Percentiles rank a stretch among this genome's conserved stretches.
Evolutionary conservation across 2,888 invertebrate genomes (phyloP).

Genomic region (Trypoxylon attenuatum): DNA sequence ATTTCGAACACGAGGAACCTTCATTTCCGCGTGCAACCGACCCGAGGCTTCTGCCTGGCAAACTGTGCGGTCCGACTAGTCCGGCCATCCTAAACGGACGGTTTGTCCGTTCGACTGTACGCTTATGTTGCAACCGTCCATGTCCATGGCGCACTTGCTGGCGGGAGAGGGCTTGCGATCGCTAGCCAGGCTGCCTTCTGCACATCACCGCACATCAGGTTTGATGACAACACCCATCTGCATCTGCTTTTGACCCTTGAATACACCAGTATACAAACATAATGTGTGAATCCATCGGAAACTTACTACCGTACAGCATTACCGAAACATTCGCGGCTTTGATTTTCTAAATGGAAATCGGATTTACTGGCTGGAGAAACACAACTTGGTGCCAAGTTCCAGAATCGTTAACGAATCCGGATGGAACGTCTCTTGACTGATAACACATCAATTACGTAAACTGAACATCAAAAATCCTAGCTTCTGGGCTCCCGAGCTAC

Average conservation of each 20-base stretch:
- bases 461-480: conserved; percentile 18
- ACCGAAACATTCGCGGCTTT: too few species aligned
- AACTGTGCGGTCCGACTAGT: conserved; percentile 49
- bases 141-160: too few species aligned
- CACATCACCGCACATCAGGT: conserved; percentile 44
- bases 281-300: too few species aligned
- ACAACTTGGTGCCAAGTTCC: too few species aligned
- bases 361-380: too few species aligned
- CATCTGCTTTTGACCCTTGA: conserved; percentile 44
- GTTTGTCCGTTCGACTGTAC: conserved; percentile 52
- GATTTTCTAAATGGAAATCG: too few species aligned
- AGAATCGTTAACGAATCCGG: too few species aligned
- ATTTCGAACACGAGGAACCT: conserved; percentile 42
- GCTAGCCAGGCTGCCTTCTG: conserved; percentile 26
- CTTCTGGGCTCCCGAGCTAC: too few species aligned
- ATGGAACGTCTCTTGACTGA: too few species aligned
- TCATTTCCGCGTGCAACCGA: conserved; percentile 46
- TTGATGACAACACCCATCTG: conserved; percentile 43
- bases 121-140: conserved; percentile 44
- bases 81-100: conserved; percentile 36
- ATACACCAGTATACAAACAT: conserved; percentile 9
- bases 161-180: too few species aligned
- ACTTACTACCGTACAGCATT: too few species aligned
- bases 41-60: conserved; percentile 41
- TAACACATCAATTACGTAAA: conserved; percentile 25